Conservation (phyloP, 2,113 vertebrate genomes). For the Carlito syrichta region DNA sequence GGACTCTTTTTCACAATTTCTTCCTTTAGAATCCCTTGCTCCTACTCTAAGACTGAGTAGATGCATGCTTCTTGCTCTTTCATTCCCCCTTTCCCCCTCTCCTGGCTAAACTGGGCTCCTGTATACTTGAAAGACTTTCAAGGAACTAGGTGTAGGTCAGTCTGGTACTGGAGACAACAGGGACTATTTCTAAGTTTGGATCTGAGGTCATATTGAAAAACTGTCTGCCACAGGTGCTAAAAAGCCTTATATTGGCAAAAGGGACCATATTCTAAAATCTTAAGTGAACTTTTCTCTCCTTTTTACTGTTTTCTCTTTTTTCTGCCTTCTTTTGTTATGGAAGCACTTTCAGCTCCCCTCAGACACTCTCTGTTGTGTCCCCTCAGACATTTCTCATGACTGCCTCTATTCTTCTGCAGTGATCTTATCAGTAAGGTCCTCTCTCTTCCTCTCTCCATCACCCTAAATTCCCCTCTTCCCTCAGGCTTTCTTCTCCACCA, state of each 20-base stretch:
- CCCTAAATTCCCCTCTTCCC: neutral
- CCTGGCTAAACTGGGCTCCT: neutral
- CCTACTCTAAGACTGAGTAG: neutral
- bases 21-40: neutral
- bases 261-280: neutral
- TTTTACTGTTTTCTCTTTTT: neutral
- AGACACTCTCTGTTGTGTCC: no score
- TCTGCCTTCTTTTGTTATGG: neutral
- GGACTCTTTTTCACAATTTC: neutral
- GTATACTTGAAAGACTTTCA: neutral
- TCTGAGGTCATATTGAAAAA: neutral
- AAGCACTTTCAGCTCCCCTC: neutral
- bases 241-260: neutral
- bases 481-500: neutral
- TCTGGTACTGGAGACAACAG: neutral
- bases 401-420: neutral
- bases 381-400: no score
- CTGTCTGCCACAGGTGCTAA: no score
- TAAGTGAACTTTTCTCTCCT: neutral
- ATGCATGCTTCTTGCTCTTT: neutral
- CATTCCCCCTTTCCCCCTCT: accelerated
- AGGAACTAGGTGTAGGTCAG: neutral
- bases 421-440: neutral
- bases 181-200: neutral
- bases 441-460: neutral